A percentile compares a stretch with the other conserved stretches of the same genome.
Conservation (phyloP, 2,113 vertebrate genomes). For the Dromas ardeola region DNA sequence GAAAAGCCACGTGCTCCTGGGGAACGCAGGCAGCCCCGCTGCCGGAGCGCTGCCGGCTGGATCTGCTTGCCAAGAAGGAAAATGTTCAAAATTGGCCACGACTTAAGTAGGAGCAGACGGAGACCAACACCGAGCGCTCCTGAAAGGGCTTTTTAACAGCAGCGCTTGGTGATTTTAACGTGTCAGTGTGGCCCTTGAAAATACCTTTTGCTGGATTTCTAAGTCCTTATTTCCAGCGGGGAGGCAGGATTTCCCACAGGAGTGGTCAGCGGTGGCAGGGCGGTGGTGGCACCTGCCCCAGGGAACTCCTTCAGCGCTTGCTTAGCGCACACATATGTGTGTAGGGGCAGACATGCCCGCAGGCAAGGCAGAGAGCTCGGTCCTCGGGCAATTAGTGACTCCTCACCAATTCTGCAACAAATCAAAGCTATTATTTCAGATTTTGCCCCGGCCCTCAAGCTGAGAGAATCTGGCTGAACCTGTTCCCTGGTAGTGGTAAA, state of each 20-base stretch:
- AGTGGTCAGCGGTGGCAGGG: background rate
- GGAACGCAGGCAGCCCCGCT: fast-evolving
- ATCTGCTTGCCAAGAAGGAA: background rate
- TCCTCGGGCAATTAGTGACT: background rate
- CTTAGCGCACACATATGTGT: fast-evolving
- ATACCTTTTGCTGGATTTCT: background rate
- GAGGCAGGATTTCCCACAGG: background rate
- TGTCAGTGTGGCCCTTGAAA: background rate
- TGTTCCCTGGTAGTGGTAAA: background rate
- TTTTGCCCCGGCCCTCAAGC: background rate
- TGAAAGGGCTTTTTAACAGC: background rate
- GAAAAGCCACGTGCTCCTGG: background rate
- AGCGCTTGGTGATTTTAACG: background rate
- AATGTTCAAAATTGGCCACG: background rate
- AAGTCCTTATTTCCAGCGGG: background rate
- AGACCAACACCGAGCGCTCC: fast-evolving
- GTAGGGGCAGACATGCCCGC: background rate
- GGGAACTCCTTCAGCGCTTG: background rate
- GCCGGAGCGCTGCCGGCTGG: background rate
- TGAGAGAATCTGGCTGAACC: background rate
- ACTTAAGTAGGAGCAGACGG: background rate
- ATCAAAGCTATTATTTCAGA: background rate
- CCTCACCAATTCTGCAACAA: background rate
- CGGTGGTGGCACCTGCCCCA: background rate
- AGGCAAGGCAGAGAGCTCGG: background rate